Evolutionary conservation across 1,140 invertebrate species (phyloP).

Genomic region (Scaptomyza montana): DNA sequence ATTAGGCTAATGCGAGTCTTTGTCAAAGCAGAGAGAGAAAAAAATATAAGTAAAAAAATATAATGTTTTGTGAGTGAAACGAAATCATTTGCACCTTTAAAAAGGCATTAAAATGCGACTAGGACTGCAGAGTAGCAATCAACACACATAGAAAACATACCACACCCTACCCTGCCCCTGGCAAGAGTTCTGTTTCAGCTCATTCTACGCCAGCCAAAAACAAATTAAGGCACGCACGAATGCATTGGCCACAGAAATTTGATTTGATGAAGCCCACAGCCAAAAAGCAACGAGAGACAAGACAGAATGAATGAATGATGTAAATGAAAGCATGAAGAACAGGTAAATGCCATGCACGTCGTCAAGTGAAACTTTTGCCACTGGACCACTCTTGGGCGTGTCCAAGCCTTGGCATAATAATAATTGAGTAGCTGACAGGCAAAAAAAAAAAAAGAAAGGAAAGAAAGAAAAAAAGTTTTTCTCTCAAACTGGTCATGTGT

Average conservation of each 20-base stretch:
- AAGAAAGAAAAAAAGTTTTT: constrained; percentile 8
- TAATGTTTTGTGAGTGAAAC: constrained; percentile 18
- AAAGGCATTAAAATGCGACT: constrained; percentile 57
- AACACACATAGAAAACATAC: constrained; percentile 26
- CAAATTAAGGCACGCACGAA: constrained; percentile 78
- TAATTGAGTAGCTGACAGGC: constrained; percentile 68
- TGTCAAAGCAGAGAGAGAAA: constrained; percentile 5
- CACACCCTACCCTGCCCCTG: no score
- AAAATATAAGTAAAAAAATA: background rate
- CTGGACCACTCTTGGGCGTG: constrained; percentile 9
- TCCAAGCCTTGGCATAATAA: constrained; percentile 59
- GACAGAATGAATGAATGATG: constrained; percentile 19
- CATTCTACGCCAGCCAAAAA: constrained; percentile 35
- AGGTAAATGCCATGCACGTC: constrained; percentile 47
- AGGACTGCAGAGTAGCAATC: constrained; percentile 54
- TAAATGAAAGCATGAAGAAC: background rate
- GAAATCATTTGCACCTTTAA: constrained; percentile 75
- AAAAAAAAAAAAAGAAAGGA: constrained; percentile 20
- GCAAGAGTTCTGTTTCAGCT: background rate
- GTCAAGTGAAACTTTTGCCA: constrained; percentile 45
- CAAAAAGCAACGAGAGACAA: background rate
- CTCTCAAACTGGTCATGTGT: constrained; percentile 10
- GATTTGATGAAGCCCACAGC: constrained; percentile 55
- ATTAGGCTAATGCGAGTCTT: constrained; percentile 45
- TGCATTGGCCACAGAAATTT: constrained; percentile 66